Percentiles rank a stretch among this genome's conserved stretches.
Evolutionary conservation across 2,113 vertebrate genomes (phyloP).

Genomic region (Egretta garzetta): DNA sequence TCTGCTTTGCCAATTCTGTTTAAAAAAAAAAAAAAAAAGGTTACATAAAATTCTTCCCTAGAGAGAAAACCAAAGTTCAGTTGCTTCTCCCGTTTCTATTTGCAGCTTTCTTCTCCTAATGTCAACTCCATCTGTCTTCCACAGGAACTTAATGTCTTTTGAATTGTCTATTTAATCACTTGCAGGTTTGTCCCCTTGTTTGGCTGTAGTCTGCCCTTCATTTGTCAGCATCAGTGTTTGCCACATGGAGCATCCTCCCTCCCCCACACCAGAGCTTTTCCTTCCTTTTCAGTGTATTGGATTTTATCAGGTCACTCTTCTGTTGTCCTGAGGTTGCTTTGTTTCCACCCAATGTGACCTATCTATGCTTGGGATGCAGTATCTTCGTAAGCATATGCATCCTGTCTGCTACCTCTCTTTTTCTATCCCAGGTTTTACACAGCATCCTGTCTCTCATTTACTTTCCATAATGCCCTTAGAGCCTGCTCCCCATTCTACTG

Average conservation of each 20-base stretch:
- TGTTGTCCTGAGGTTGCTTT: neutral
- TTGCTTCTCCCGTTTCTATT: conserved; percentile 46
- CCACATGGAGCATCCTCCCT: neutral
- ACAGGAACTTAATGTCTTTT: conserved; percentile 33
- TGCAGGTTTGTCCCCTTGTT: neutral
- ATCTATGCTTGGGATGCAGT: neutral
- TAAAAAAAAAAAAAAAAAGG: neutral
- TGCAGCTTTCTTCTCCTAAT: conserved; percentile 38
- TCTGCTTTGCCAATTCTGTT: neutral
- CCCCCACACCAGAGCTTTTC: neutral
- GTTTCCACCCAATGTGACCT: neutral
- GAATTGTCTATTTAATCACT: conserved; percentile 61
- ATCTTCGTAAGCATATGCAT: neutral
- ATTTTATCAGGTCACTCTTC: neutral
- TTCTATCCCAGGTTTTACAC: neutral
- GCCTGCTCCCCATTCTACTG: neutral
- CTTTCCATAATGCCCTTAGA: neutral
- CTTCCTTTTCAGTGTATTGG: neutral
- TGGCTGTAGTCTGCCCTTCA: conserved; percentile 30
- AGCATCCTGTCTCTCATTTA: neutral
- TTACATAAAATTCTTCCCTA: neutral
- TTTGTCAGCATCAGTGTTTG: neutral
- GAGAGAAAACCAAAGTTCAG: conserved; percentile 18
- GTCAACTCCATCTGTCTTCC: conserved; percentile 55
- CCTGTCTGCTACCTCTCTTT: neutral